A percentile compares a stretch with the other conserved stretches of the same genome.
These are phyloP conservation scores for Artibeus jamaicensis DNA, from an alignment of 2,797 vertebrate genomes.

Conservation along the genomic window DNA sequence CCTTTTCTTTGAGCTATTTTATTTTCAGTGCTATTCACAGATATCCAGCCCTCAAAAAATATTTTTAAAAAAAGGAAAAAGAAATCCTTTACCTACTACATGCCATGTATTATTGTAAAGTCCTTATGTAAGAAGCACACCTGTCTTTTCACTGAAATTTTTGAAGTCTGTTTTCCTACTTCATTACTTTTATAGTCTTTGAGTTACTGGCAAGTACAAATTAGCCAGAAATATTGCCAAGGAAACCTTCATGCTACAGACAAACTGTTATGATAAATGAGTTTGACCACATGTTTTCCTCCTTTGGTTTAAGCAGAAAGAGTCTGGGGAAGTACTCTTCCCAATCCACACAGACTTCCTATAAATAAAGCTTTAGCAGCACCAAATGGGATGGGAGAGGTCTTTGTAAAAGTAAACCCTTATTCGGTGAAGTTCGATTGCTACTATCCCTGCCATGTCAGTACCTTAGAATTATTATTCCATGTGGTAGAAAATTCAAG, in stretches of 20 bases:
- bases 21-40: not conserved
- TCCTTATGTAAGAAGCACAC: not conserved
- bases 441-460: not conserved
- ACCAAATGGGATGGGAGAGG: not conserved
- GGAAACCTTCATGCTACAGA: not conserved
- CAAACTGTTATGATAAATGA: conserved; percentile 45
- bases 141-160: conserved; percentile 43
- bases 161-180: conserved; percentile 21
- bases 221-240: conserved; percentile 14
- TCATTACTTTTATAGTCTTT: conserved; percentile 23
- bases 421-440: not conserved
- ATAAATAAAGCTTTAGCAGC: not conserved
- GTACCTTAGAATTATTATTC: conserved; percentile 8
- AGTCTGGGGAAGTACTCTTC: not conserved
- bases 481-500: not conserved
- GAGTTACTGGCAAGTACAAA: conserved; percentile 34
- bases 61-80: not conserved
- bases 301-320: conserved; percentile 36
- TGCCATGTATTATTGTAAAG: not conserved
- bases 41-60: not conserved
- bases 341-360: not conserved
- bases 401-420: conserved; percentile 15
- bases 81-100: not conserved
- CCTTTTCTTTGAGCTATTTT: not conserved
- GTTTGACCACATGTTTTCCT: conserved; percentile 39